Evolutionary conservation across 2,888 invertebrate genomes (phyloP), one percentile per base, ranked within the genome.

Genomic region (Cephus sareptanus): DNA sequence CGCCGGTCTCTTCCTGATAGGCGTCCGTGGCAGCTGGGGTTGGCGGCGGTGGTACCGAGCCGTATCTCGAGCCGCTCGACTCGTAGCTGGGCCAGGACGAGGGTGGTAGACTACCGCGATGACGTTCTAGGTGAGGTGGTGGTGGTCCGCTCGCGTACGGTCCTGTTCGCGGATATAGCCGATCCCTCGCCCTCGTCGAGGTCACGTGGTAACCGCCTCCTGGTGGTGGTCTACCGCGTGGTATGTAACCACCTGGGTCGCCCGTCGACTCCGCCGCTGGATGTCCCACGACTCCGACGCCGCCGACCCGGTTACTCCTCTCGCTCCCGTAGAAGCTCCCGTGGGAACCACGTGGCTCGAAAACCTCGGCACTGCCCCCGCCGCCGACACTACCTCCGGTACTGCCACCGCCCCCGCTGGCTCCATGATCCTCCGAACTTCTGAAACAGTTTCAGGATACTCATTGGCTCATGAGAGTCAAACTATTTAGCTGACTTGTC

Each of bases 291-390:
- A 76, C 77, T 33, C 85, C 90, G 88, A 85, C 88, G 84, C 81
- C 92, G 81, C 80, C 89, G 77, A 87, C 87, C 76, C 89, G 89
- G 81, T 86, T 86, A 82, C 87, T 87, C 81, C 89, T 84, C 77
- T 90, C 90, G 81, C 87, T 86, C 79, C 87, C 84, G 83, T 90
- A 90, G 87, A 90, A 90, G 84, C 89, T 89, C 81, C 92, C 91
- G 90, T 92, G 92, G 84, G 92, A 92, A 85, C 91, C 91, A 83
- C 91, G 89, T 85, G 89, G 88, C 85, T 88, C 92, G 88, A 88
- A 92, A 88, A 89, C 83, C 90, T 85, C 87, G 77, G 83, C 78
- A 75, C 83, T 76, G 69, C 82, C 82, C 77, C 78, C 81, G 69
- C 15, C 85, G 80, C 85, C 83, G 76, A 80, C 77, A 56, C 77